Evolutionary conservation across 2,888 invertebrate genomes (phyloP).

Genomic region (Pollenia angustigena): DNA sequence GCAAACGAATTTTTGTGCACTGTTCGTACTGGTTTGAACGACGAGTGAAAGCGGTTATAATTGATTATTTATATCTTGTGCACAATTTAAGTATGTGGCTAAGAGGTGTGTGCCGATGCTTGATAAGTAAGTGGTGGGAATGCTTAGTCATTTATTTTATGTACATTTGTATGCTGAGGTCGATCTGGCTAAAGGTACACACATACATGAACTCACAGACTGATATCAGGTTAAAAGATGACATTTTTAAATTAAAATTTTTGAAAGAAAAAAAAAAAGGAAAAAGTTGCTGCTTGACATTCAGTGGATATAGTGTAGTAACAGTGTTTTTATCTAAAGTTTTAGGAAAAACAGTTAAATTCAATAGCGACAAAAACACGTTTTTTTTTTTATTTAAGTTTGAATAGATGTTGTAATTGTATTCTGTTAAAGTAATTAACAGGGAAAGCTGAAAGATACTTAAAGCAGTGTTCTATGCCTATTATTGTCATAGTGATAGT

Average conservation of each 20-base stretch:
- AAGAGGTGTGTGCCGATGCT: slow-evolving; percentile 40
- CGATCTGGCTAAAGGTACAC: not conserved
- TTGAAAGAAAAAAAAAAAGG: not conserved
- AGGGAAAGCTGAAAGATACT: too few species aligned
- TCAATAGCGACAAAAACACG: not conserved
- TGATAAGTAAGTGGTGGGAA: slow-evolving; percentile 47
- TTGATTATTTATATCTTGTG: slow-evolving; percentile 56
- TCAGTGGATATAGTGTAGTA: slow-evolving; percentile 47
- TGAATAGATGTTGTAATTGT: not conserved
- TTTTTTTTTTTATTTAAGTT: not conserved
- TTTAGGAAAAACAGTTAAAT: slow-evolving; percentile 8
- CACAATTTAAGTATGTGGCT: slow-evolving; percentile 64
- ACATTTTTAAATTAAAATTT: slow-evolving; percentile 39
- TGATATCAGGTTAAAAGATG: slow-evolving; percentile 4
- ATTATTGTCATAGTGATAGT: too few species aligned
- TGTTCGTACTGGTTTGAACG: slow-evolving; percentile 19
- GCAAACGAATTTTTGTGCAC: slow-evolving; percentile 6
- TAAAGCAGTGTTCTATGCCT: too few species aligned
- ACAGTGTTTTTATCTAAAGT: slow-evolving; percentile 21
- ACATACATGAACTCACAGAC: not conserved
- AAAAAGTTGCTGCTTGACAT: slow-evolving; percentile 36
- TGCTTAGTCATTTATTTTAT: slow-evolving; percentile 46
- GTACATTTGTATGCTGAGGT: not conserved
- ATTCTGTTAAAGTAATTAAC: slow-evolving; percentile 54
- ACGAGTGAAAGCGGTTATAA: slow-evolving; percentile 70